These are phyloP conservation scores for Octodonta nipae DNA, from an alignment of 2,888 invertebrate genomes.

Conservation along the genomic window DNA sequence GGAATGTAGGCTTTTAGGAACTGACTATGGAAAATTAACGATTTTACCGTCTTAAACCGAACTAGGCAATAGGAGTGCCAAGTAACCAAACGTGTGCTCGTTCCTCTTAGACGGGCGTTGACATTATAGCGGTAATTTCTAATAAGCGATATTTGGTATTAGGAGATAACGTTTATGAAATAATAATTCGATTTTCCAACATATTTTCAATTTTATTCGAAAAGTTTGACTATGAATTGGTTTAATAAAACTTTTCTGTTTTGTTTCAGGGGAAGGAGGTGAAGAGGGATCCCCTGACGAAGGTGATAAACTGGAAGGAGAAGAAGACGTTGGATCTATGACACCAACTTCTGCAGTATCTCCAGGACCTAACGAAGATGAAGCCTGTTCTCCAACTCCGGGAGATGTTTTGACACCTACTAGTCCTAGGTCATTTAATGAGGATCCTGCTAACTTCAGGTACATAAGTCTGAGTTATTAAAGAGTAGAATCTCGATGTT, in stretches of 20 bases:
- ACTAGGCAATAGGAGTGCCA: no score
- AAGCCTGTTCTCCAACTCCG: conserved; percentile 29
- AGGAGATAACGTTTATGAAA: no score
- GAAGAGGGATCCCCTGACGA: conserved; percentile 37
- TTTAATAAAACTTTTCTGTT: conserved; percentile 9
- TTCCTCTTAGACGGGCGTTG: no score
- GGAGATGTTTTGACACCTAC: conserved; percentile 31
- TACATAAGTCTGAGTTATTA: conserved; percentile 2
- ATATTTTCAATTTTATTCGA: no score
- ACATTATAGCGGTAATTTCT: no score
- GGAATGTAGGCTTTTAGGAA: no score
- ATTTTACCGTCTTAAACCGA: no score
- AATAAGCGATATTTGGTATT: no score
- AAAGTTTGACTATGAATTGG: no score
- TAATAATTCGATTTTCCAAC: no score
- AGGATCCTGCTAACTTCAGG: conserved; percentile 19
- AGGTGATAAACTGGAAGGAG: conserved; percentile 35
- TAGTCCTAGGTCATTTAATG: conserved; percentile 29
- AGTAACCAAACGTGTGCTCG: no score
- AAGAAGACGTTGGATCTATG: conserved; percentile 36
- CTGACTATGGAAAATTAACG: no score
- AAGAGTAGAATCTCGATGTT: neutral
- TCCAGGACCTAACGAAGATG: conserved; percentile 31
- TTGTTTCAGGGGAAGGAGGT: conserved; percentile 46
- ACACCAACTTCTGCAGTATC: conserved; percentile 34